Evolutionary conservation across 1,140 invertebrate genomes (phyloP), one percentile per base, ranked within the genome.

Genomic region (Callitettix versicolor): DNA sequence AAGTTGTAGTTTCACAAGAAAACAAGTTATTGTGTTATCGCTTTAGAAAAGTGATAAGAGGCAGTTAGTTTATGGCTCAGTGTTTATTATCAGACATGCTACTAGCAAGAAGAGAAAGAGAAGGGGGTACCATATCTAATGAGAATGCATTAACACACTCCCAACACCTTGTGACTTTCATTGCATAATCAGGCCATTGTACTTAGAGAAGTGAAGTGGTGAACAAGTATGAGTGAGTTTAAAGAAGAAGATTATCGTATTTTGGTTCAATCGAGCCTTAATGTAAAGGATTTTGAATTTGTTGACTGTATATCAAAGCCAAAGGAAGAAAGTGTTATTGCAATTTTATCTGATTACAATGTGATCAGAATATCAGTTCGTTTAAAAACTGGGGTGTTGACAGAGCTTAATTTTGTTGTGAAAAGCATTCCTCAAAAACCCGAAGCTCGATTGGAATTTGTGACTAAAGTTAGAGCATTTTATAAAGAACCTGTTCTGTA

Each of bases 401-500:
- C 21, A 2, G 43, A 46, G 26, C 44, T 49, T 26, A 47, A 26
- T 20, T 56, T 56, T 20, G 15, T 56, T 22, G 22, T 56, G 14
- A 56, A 56, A 49, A 49, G 43, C 22, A 30, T 30, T 30, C 46
- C 34, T 21, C 44, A 43, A 3, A 38, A 49, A 24, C 12, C 14
- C 3, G 15, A 41, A 18, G 21, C 9, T 14, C 34, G 47, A 38
- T 14, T 18, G 3, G 40, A 48, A 3, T 46, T 56, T 46, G 54
- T 56, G 2, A 11, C 22, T 12, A 14, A 40, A 12, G 34, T 36
- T 14, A 36, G 22, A 56, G 44, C 44, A 9, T 56, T 49, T 26
- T 24, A 38, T 34, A 56, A 56, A 41, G 54, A 56, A 41, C 34
- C 43, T 2, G 22, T 41, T 7, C 11, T 49, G 5, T 46, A 46